A percentile compares a stretch with the other conserved stretches of the same genome.
These are phyloP conservation scores for Iphiclides podalirius DNA, from an alignment of 2,888 invertebrate species.

Conservation along the genomic window DNA sequence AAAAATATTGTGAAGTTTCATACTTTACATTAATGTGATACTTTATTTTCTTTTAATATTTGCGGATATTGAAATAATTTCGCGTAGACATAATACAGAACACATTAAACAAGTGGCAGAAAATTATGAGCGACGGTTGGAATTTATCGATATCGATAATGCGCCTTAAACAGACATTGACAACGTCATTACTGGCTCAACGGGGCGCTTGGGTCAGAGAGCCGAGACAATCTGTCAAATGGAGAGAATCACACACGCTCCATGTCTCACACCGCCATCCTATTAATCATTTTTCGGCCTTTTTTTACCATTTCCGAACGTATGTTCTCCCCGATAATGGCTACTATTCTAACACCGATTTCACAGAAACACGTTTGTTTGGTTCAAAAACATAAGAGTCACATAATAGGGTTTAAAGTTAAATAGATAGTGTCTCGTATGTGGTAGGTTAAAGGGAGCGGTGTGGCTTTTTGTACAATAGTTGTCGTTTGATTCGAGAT, in stretches of 20 bases:
- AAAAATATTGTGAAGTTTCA: too few species aligned
- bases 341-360: constrained; percentile 62
- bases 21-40: too few species aligned
- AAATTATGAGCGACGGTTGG: too few species aligned
- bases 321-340: constrained; percentile 72
- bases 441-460: constrained; percentile 43
- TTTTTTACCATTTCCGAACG: constrained; percentile 72
- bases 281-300: constrained; percentile 77
- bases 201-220: constrained; percentile 76
- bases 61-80: too few species aligned
- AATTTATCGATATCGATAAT: constrained; percentile 54
- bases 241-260: constrained; percentile 74
- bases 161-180: constrained; percentile 35
- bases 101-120: too few species aligned
- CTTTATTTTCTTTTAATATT: too few species aligned
- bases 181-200: constrained; percentile 68
- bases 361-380: constrained; percentile 33
- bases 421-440: constrained; percentile 21
- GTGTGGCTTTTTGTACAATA: constrained; percentile 62
- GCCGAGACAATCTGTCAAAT: constrained; percentile 79
- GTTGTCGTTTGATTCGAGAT: constrained; percentile 73
- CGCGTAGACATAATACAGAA: too few species aligned
- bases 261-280: constrained; percentile 61
- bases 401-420: constrained; percentile 33
- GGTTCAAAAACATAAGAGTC: constrained; percentile 22